phyloP scores from a whole-genome alignment of 2,113 vertebrate genomes.

The Anseranas semipalmata region DNA sequence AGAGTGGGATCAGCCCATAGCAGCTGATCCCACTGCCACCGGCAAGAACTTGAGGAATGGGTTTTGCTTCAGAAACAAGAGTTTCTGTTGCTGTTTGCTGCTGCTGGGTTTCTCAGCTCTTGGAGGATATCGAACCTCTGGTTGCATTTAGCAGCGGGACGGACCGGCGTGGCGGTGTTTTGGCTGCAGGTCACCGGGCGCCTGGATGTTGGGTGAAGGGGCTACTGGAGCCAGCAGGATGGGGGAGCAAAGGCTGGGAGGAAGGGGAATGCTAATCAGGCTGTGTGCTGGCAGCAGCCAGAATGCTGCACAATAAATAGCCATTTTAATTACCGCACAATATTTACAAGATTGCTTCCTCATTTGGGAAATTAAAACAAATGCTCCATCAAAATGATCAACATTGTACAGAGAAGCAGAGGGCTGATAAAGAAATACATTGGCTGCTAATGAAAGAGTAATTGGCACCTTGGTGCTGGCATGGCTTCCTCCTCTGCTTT shows the following conservation, averaged over 20 bases:
- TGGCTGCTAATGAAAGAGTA: background rate
- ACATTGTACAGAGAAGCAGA: background rate
- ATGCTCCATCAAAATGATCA: constrained; percentile 49
- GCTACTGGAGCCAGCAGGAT: background rate
- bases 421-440: background rate
- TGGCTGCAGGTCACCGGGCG: accelerated
- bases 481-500: background rate
- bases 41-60: accelerated
- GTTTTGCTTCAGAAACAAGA: background rate
- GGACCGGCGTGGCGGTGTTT: accelerated
- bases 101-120: accelerated
- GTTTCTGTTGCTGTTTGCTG: accelerated
- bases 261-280: background rate
- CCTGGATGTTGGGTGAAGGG: background rate
- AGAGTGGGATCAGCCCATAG: accelerated
- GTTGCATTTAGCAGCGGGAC: accelerated
- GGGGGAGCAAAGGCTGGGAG: background rate
- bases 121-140: accelerated
- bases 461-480: background rate
- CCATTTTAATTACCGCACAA: constrained; percentile 65
- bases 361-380: constrained; percentile 69
- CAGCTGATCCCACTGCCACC: accelerated
- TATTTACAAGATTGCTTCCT: constrained; percentile 65
- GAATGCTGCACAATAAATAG: constrained; percentile 46
- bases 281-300: constrained; percentile 7